A percentile compares a stretch with the other conserved stretches of the same genome.
Conservation (phyloP, 2,888 invertebrate species). For the Conistra vaccinii region DNA sequence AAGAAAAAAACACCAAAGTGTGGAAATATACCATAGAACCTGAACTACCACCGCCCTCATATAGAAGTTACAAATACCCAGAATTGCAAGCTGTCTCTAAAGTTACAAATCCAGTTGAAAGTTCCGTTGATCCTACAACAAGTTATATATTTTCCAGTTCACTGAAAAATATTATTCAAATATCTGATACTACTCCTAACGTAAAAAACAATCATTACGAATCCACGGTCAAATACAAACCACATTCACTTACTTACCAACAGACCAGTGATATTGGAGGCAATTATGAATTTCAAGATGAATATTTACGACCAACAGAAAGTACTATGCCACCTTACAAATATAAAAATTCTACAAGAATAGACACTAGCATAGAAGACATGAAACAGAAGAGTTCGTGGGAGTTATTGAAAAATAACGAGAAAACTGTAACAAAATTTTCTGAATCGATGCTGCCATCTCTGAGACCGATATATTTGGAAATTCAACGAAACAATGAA, state of each 20-base stretch:
- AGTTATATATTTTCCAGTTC: conserved; percentile 11
- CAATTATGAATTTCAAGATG: conserved; percentile 68
- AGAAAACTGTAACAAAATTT: conserved; percentile 45
- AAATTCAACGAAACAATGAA: conserved; percentile 74
- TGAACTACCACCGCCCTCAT: background rate
- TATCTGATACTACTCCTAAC: background rate
- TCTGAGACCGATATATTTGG: conserved; percentile 76
- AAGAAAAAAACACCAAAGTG: conserved; percentile 24
- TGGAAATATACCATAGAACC: conserved; percentile 36
- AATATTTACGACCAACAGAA: conserved; percentile 58
- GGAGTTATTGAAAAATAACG: conserved; percentile 56
- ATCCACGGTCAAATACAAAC: background rate
- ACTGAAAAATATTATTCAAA: conserved; percentile 19
- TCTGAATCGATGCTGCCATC: conserved; percentile 74
- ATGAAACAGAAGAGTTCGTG: conserved; percentile 43
- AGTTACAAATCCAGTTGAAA: conserved; percentile 13
- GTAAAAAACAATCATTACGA: background rate
- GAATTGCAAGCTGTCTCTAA: background rate
- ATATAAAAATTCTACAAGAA: conserved; percentile 30
- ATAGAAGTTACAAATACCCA: background rate
- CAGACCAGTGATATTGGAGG: conserved; percentile 20
- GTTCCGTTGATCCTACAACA: background rate
- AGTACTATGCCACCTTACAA: conserved; percentile 32
- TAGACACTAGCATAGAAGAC: background rate
- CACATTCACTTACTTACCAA: conserved; percentile 14